Conservation (phyloP, 2,797 vertebrate species). For the Peromyscus nudipes region DNA sequence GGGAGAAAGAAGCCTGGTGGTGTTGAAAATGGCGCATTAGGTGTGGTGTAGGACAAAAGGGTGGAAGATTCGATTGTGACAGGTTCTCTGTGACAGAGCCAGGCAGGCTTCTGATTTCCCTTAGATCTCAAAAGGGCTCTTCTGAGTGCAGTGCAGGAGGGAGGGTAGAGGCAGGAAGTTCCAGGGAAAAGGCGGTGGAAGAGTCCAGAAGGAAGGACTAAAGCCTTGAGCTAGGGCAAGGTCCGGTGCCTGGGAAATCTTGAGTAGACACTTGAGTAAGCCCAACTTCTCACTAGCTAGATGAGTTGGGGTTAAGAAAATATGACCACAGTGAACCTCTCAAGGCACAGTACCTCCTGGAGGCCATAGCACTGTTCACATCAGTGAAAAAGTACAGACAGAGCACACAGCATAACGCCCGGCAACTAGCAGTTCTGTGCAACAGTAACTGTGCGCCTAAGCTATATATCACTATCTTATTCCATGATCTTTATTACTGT, state of each 20-base stretch:
- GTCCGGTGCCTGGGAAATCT: not conserved
- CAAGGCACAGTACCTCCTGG: not conserved
- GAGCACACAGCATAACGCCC: not conserved
- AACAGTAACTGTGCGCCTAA: fast-evolving
- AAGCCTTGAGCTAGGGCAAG: not conserved
- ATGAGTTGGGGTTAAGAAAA: not conserved
- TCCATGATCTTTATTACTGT: not conserved
- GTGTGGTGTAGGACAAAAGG: not conserved
- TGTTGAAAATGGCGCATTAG: too few relatives aligned
- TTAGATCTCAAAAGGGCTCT: not conserved
- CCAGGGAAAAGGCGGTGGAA: not conserved
- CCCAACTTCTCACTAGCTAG: not conserved
- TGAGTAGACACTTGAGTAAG: not conserved
- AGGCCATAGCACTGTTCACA: not conserved
- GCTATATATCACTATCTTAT: not conserved
- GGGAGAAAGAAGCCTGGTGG: not conserved
- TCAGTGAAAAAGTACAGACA: not conserved
- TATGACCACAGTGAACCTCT: not conserved
- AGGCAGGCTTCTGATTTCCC: not conserved
- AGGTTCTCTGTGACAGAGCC: not conserved
- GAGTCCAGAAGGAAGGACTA: not conserved
- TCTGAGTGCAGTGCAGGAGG: not conserved
- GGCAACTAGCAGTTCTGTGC: fast-evolving
- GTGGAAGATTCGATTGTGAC: not conserved
- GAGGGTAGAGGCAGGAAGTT: not conserved